Conservation (phyloP, 2,113 vertebrate genomes). For the Mastomys natalensis region DNA sequence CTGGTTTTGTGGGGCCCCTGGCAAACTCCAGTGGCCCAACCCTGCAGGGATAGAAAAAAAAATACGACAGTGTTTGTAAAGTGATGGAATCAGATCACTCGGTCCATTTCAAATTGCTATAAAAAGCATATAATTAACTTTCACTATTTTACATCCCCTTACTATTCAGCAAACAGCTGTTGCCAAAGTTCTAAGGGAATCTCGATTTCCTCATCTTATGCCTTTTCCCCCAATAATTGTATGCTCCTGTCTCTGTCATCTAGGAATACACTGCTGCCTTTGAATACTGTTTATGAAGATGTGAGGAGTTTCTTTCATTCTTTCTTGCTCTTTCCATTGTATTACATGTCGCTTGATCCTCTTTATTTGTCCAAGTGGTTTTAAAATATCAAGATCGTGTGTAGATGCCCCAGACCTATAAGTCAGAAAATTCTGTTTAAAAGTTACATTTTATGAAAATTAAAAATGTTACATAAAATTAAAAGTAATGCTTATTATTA, state of each 20-base stretch:
- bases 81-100: conserved; percentile 73
- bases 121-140: conserved; percentile 81
- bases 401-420: neutral
- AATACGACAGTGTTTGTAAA: conserved; percentile 48
- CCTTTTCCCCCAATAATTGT: neutral
- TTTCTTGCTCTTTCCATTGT: neutral
- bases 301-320: neutral
- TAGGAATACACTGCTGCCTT: neutral
- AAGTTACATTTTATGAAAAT: conserved; percentile 24
- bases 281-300: conserved; percentile 26
- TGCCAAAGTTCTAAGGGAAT: conserved; percentile 59
- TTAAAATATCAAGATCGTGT: conserved; percentile 24
- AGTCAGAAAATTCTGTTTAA: neutral
- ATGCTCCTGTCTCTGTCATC: neutral
- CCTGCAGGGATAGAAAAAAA: conserved; percentile 55
- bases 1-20: neutral
- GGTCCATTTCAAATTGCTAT: conserved; percentile 77
- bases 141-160: conserved; percentile 68
- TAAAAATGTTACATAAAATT: neutral
- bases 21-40: conserved; percentile 4
- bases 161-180: conserved; percentile 75
- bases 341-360: neutral
- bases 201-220: conserved; percentile 52
- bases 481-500: neutral
- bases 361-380: conserved; percentile 37